phyloP scores from a whole-genome alignment of 2,113 vertebrate genomes.

The Xenopus borealis region DNA sequence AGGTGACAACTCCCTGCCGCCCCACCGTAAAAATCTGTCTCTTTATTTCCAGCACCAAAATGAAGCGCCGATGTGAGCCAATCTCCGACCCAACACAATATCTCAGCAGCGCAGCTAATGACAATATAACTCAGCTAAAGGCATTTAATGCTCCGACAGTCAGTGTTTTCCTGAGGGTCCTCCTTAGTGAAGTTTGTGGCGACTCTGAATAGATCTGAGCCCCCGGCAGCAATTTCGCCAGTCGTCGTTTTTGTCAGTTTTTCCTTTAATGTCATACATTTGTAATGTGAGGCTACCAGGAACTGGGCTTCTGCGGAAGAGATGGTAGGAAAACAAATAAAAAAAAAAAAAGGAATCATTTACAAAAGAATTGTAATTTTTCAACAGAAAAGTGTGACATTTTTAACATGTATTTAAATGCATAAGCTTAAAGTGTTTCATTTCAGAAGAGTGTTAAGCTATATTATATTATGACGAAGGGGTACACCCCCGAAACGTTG shows the following conservation, averaged over 20 bases:
- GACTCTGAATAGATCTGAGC: slow-evolving; percentile 14
- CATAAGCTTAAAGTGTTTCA: no score
- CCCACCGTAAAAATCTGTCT: not conserved
- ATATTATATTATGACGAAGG: no score
- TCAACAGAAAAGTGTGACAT: no score
- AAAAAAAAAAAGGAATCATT: no score
- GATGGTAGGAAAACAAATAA: no score
- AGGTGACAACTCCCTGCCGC: no score
- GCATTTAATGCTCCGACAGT: slow-evolving; percentile 27
- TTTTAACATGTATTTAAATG: no score
- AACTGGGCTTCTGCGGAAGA: no score
- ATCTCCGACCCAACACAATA: not conserved
- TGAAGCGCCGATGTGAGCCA: not conserved
- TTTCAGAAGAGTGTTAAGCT: no score
- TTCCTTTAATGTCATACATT: not conserved
- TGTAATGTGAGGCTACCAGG: not conserved
- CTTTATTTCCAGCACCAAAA: not conserved
- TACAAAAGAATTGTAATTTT: no score
- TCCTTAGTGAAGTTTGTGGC: slow-evolving; percentile 12
- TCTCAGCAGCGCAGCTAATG: slow-evolving; percentile 12
- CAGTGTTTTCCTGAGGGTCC: slow-evolving; percentile 2
- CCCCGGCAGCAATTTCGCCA: not conserved
- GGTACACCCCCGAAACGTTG: no score
- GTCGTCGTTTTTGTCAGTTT: not conserved
- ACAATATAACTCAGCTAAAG: slow-evolving; percentile 14